Base-by-base conservation (phyloP, 2,113 vertebrate species). In the Myiozetetes cayanensis region DNA sequence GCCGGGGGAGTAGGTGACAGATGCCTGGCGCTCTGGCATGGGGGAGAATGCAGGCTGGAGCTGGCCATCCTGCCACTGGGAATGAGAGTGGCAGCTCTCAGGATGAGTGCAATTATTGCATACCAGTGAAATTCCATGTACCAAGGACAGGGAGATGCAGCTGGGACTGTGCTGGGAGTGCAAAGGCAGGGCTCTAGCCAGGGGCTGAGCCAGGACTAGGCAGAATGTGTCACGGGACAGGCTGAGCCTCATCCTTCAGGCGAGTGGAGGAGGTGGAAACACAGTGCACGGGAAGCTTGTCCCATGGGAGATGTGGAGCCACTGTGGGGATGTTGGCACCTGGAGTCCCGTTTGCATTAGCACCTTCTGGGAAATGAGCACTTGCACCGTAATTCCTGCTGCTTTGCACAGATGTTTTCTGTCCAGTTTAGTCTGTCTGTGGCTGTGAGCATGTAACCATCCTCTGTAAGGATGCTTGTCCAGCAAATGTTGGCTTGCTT, bases 201-300 rank as follows among this genome's bases (percentile, higher is more conserved):
- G 14, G 41, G 33, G 33, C 58, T 49, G 72, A 76, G 68, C 37
- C 10, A 11, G 37, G 37, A 24, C 6, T 9, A 9, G 35, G 63
- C 59, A 58, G 39, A 1, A 0, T 0, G 1, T 62, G 31, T 58
- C 43, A 50, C 0, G 0, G 62, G 52, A 31, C 47, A 24, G 50
- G 44, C 73, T 56, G 46, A 89, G 52, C 58, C 67, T n/a, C 1
- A 0, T 63, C 28, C 17, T 49, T n/a, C 41, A 1, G 7, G 19
- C 0, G 1, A 24, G 25, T 4, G 35, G 20, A 61, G 52, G 25
- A 47, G n/a, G 23, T 0, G 9, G 93, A 65, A 85, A 18, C 2
- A 2, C 0, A 3, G 44, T 0, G 0, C 17, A 27, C 0, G 0
- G 20, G n/a, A 43, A 8, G 50, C 13, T n/a, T 16, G n/a, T 87